Percentiles rank a stretch among this genome's conserved stretches.
These are phyloP conservation scores for Bufotes viridis DNA, from an alignment of 2,797 vertebrate genomes.

Conservation along the genomic window DNA sequence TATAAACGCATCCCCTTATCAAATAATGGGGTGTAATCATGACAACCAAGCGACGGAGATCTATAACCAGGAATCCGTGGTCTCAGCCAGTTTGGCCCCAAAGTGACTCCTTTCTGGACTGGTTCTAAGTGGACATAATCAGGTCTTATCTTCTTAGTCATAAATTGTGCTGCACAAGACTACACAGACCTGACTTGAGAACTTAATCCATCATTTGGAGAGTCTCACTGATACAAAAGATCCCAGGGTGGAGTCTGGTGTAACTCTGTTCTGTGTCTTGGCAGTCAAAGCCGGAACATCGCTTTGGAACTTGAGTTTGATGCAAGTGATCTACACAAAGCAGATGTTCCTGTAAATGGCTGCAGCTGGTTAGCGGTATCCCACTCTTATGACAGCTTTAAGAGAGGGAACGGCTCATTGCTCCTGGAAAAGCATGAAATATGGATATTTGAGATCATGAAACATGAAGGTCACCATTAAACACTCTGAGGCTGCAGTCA, in stretches of 20 bases:
- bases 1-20: conserved; percentile 8
- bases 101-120: neutral
- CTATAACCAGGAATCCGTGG: neutral
- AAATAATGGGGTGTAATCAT: neutral
- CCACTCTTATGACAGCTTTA: conserved; percentile 30
- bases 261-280: conserved; percentile 46
- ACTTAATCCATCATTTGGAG: conserved; percentile 36
- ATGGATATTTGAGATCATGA: conserved; percentile 1
- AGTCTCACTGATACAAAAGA: conserved; percentile 16
- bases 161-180: conserved; percentile 10
- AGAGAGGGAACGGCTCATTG: conserved; percentile 4
- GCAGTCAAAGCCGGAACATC: conserved; percentile 2
- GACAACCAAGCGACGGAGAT: neutral
- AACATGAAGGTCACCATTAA: neutral
- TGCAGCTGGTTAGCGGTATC: conserved; percentile 37
- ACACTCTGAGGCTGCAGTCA: neutral
- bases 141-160: conserved; percentile 23
- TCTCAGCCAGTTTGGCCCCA: conserved; percentile 9
- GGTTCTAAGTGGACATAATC: conserved; percentile 9
- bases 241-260: conserved; percentile 30
- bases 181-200: conserved; percentile 20
- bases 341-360: conserved; percentile 53
- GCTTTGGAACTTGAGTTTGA: conserved; percentile 34
- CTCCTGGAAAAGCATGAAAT: conserved; percentile 26
- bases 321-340: conserved; percentile 41